Evolutionary conservation across 1,140 invertebrate species (phyloP), one percentile per base, ranked within the genome.

Genomic region (Grapholita molesta): DNA sequence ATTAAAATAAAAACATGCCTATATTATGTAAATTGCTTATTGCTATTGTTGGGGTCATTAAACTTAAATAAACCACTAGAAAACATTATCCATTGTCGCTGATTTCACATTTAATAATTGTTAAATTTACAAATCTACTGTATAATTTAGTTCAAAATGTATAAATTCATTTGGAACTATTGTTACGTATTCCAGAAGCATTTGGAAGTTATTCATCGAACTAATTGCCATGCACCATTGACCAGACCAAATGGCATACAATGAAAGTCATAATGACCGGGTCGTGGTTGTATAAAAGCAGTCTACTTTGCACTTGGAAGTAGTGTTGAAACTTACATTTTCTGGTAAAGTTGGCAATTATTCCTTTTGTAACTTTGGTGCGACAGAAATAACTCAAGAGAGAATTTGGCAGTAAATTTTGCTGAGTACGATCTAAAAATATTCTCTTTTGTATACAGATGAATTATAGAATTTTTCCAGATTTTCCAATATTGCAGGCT

Each of bases 281-380:
- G 24, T 61, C 42, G 42, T 48, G 42, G 42, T 21, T 6, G 1
- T 30, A n/a, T n/a, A 48, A 48, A 48, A 8, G 42, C 42, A 48
- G n/a, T 15, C 12, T 25, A 57, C 24, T 61, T 32, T 61, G 24
- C 24, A 61, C 55, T 61, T 30, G 55, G n/a, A n/a, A 61, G 24
- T 61, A 61, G 24, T 61, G 24, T 23, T 61, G 55, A 61, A 61
- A 61, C 53, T 55, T 28, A 8, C 18, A 28, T 28, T 61, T 30
- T 28, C 53, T 55, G 25, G 55, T 61, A 18, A 61, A 61, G 55
- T 61, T 61, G 55, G 55, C 55, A 61, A 61, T 61, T 28, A 57
- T 57, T 61, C 24, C 55, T 61, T 61, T 8, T 61, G 12, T 6
- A 61, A 61, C 55, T 61, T 61, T 32, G 15, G 12, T 61, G 55